These are phyloP conservation scores for Aricia artaxerxes DNA, from an alignment of 2,888 invertebrate species.

Conservation along the genomic window DNA sequence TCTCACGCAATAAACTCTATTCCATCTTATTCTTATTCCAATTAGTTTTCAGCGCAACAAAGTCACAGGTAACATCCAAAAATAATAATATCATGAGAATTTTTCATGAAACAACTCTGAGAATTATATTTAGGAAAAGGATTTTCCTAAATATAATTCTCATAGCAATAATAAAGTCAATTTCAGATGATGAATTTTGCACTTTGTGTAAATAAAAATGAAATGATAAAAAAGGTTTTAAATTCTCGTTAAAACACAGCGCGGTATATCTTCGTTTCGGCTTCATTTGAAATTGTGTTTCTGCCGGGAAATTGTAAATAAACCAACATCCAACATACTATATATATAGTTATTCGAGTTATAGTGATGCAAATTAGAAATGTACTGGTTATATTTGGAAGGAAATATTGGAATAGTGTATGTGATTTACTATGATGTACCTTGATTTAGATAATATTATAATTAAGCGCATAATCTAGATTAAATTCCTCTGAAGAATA, in stretches of 20 bases:
- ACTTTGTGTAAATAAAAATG: not conserved
- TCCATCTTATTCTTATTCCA: too few relatives aligned
- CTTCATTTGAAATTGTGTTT: constrained; percentile 21
- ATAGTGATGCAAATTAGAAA: not conserved
- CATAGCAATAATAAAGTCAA: not conserved
- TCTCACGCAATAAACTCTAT: too few relatives aligned
- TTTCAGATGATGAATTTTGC: not conserved
- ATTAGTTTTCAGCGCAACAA: too few relatives aligned
- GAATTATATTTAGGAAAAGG: too few relatives aligned
- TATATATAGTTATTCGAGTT: not conserved
- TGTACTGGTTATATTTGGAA: not conserved
- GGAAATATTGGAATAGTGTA: not conserved
- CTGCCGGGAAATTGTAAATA: not conserved
- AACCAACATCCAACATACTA: not conserved
- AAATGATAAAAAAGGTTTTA: constrained; percentile 11
- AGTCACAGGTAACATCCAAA: too few relatives aligned
- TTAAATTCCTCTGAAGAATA: too few relatives aligned
- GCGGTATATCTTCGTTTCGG: constrained; percentile 18
- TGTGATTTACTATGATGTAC: not conserved
- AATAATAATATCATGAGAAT: too few relatives aligned
- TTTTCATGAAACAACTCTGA: too few relatives aligned
- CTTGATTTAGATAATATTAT: too few relatives aligned
- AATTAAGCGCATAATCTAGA: too few relatives aligned
- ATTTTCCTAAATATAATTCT: too few relatives aligned
- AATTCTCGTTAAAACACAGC: constrained; percentile 7